Conservation (phyloP, 2,888 invertebrate genomes). For the Melanostoma mellinum region DNA sequence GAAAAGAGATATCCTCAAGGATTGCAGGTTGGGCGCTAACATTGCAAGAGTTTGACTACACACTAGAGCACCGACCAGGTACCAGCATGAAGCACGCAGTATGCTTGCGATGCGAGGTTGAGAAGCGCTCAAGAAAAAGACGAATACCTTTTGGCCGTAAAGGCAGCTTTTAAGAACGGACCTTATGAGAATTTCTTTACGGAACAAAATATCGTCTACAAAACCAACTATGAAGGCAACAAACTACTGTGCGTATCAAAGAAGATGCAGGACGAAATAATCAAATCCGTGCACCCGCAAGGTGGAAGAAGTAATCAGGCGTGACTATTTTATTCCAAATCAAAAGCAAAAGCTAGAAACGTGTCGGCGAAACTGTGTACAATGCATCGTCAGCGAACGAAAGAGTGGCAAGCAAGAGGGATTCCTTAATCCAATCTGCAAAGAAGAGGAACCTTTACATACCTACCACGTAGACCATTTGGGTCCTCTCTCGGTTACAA, state of each 20-base stretch:
- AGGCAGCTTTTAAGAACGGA: too few relatives aligned
- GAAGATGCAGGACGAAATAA: slow-evolving; percentile 24
- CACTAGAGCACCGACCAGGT: slow-evolving; percentile 57
- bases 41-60: slow-evolving; percentile 65
- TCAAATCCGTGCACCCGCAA: slow-evolving; percentile 16
- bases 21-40: slow-evolving; percentile 75
- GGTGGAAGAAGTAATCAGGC: slow-evolving; percentile 32
- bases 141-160: too few relatives aligned
- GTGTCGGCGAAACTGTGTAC: slow-evolving; percentile 6
- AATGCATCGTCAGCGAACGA: slow-evolving; percentile 28
- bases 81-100: slow-evolving; percentile 68
- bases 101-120: slow-evolving; percentile 22
- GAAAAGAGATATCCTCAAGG: slow-evolving; percentile 74
- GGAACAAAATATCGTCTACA: background rate
- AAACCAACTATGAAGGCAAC: slow-evolving; percentile 20
- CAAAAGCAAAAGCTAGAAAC: slow-evolving; percentile 5
- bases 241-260: slow-evolving; percentile 17
- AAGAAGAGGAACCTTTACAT: slow-evolving; percentile 35
- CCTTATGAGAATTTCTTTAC: too few relatives aligned
- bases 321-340: slow-evolving; percentile 23
- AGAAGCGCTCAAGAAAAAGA: too few relatives aligned
- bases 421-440: slow-evolving; percentile 41
- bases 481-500: slow-evolving; percentile 77
- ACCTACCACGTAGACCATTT: slow-evolving; percentile 77
- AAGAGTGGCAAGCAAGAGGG: slow-evolving; percentile 43